Evolutionary conservation across 2,797 vertebrate genomes (phyloP), one percentile per base, ranked within the genome.

Genomic region (Tachyglossus aculeatus): DNA sequence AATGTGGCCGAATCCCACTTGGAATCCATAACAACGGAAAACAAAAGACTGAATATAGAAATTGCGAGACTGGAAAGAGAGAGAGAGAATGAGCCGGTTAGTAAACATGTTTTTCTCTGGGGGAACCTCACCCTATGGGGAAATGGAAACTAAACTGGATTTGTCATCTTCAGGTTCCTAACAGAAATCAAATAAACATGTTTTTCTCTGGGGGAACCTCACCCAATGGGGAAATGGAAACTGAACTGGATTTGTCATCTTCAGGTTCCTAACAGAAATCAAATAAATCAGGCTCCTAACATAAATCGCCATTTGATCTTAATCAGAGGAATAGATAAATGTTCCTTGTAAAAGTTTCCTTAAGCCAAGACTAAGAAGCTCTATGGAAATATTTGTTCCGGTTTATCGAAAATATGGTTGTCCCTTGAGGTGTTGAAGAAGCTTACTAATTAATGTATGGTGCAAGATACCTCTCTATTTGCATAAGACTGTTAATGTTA

Each of bases 51-150:
- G 59, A 94, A 85, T n/a, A 93, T 95, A 43, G 94, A 98, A 71
- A 89, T 96, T 67, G 91, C 95, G 64, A 93, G 82, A 70, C 78
- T 97, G 78, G 96, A 98, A 82, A 96, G 94, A 77, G 96, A 98
- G 68, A 96, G 90, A 78, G 93, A 94, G 81, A 91, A 86, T 3
- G 96, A 98, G 48, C 93, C 94, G 82, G 98, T 99, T 43, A 83
- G 94, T 92, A 73, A 84, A 81, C 16, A 2, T 80, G 5, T 14
- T 32, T 72, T 3, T 57, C 41, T 55, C 60, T 19, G 39, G 7
- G 24, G 43, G 36, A 36, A 25, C 18, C 40, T 27, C 41, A 27
- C 9, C 51, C 8, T n/a, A n/a, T 56, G 45, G 25, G 25, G 10
- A 47, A 47, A 25, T 29, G 25, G 8, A 19, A 4, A 44, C 25